Base-by-base conservation (phyloP, 2,113 vertebrate species). In the Menura novaehollandiae region DNA sequence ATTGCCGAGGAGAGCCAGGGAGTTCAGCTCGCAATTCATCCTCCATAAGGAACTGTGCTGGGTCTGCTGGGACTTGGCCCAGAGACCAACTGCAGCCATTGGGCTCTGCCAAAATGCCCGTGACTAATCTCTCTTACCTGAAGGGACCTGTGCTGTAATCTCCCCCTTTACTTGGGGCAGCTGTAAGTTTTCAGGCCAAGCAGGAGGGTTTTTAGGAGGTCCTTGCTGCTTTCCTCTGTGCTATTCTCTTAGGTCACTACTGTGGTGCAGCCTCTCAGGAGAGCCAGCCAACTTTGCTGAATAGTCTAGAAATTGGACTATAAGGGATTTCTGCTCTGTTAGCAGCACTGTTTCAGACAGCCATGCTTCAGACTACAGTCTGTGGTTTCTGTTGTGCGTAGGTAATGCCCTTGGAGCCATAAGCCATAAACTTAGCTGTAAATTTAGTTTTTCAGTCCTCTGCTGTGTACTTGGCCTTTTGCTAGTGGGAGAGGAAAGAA, bases 261-360 rank as follows among this genome's bases (percentile, higher is more conserved):
- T 0, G 1, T 5, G 11, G 44, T 13, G 2, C 22, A 55, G 17
- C n/a, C 26, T 56, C 2, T 7, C 44, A 82, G 75, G 68, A 44
- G 56, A 75, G 55, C 43, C 71, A 58, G 41, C 22, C 53, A 67
- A 37, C 87, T 89, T 77, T n/a, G 10, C 66, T 73, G 66, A 79
- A 44, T 18, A 44, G 53, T 46, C 33, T 46, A 28, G 84, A 84
- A 84, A 47, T 24, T 52, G 23, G 27, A 33, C 60, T 62, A 13
- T 33, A 41, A 87, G 69, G 26, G 8, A 19, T 33, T 68, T 69
- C 64, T 79, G 7, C 41, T 77, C 63, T 73, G 37, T 87, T 81
- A 73, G 53, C 52, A 91, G 62, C 58, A 39, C 5, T 68, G 33
- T 77, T 66, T 90, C 32, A 67, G 72, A 22, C 22, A 66, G 59